phyloP scores from a whole-genome alignment of 2,888 invertebrate species.

The Coremacera marginata region DNA sequence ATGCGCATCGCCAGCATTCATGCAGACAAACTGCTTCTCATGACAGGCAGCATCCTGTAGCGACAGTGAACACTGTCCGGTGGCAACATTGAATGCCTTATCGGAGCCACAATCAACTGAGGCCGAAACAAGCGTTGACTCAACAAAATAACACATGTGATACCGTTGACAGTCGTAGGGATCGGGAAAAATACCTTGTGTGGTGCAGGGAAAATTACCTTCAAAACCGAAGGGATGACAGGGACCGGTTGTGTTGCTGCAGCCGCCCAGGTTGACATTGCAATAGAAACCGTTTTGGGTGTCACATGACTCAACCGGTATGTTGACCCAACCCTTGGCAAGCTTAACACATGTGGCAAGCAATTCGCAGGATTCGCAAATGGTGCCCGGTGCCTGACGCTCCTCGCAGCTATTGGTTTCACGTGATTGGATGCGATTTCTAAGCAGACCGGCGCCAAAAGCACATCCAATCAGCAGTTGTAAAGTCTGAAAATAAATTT shows the following conservation, averaged over 20 bases:
- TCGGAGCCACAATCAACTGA: conserved; percentile 65
- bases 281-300: conserved; percentile 64
- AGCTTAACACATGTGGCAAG: conserved; percentile 66
- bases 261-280: conserved; percentile 60
- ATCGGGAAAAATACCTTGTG: conserved; percentile 67
- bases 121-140: conserved; percentile 63
- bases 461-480: background rate
- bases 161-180: conserved; percentile 69
- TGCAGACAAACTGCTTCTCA: conserved; percentile 61
- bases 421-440: conserved; percentile 54
- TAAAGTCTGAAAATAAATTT: background rate
- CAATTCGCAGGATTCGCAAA: conserved; percentile 66
- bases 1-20: conserved; percentile 61
- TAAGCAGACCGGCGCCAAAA: background rate
- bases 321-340: conserved; percentile 65
- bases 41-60: conserved; percentile 58
- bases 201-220: conserved; percentile 67
- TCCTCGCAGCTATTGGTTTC: conserved; percentile 64
- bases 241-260: conserved; percentile 66
- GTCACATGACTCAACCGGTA: conserved; percentile 67
- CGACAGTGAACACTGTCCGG: conserved; percentile 64
- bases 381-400: conserved; percentile 62
- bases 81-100: conserved; percentile 63
- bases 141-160: conserved; percentile 67
- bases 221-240: conserved; percentile 68